Base-by-base conservation (phyloP, 2,797 vertebrate species). In the Tapera naevia region DNA sequence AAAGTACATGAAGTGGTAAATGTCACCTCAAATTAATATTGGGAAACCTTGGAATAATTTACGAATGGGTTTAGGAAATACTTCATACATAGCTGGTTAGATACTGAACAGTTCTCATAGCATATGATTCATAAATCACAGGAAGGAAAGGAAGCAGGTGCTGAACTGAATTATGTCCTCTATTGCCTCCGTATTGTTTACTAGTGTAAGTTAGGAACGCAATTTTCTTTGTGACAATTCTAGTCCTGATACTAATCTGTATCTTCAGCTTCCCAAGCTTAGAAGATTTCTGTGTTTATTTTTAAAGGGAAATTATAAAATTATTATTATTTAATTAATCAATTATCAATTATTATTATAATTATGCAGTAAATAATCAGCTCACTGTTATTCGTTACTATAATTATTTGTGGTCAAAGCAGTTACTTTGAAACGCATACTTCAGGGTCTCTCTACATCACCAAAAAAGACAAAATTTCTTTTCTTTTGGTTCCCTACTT, bases 401-500 rank as follows among this genome's bases (percentile, higher is more conserved):
- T 21, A 84, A 80, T 92, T 88, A 92, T 95, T 95, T 95, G 53
- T 51, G 95, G 93, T 48, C 65, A 73, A 92, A 94, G 22, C 17
- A 76, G 12, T 50, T 92, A 91, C 30, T 96, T 94, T 88, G 41
- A 91, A 90, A 89, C 9, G 11, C 81, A 90, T 30, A 67, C 48
- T 81, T 70, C 56, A 53, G 25, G 11, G 48, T 24, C 14, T 50
- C 9, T 74, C 62, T n/a, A 86, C 32, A 75, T 65, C 67, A 84
- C 25, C 12, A 51, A 88, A 91, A 91, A 73, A 60, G 2, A 73
- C 7, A 45, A 60, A 71, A 48, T n/a, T 50, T 76, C 7, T 94
- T 74, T 78, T 83, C 18, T 69, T 23, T 35, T 33, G 48, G n/a
- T 30, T 39, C 11, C 41, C 9, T 62, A 33, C 7, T 58, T 22